These are phyloP conservation scores for Dryococelus australis DNA, from an alignment of 2,888 invertebrate species.

Conservation along the genomic window DNA sequence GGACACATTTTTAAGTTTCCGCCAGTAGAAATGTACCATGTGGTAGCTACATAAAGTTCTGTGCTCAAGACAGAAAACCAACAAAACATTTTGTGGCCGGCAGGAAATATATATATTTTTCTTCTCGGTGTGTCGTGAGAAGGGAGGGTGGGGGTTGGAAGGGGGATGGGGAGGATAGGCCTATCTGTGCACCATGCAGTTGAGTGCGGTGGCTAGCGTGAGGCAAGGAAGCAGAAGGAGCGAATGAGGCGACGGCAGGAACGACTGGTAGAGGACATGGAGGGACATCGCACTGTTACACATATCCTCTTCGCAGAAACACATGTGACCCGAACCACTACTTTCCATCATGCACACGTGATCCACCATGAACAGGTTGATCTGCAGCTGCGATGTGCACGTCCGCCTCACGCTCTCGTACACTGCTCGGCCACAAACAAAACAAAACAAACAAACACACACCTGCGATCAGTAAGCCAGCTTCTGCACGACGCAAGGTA, in stretches of 20 bases:
- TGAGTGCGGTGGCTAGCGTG: conserved; percentile 40
- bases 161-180: not conserved
- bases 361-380: conserved; percentile 97
- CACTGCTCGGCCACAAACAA: conserved; percentile 62
- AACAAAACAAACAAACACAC: not conserved
- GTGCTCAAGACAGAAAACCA: too few species aligned
- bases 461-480: too few species aligned
- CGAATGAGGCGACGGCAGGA: conserved; percentile 33
- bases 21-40: too few species aligned
- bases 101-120: too few species aligned
- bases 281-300: conserved; percentile 71
- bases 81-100: too few species aligned
- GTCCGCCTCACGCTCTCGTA: conserved; percentile 91
- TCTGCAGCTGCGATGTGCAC: conserved; percentile 92
- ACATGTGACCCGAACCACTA: conserved; percentile 97
- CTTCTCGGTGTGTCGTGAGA: too few species aligned
- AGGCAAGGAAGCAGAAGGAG: conserved; percentile 32
- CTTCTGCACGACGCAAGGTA: too few species aligned
- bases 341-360: conserved; percentile 99
- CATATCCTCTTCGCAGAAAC: conserved; percentile 97
- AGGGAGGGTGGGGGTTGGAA: not conserved
- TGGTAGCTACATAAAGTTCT: too few species aligned
- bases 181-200: conserved; percentile 46
- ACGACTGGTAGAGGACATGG: conserved; percentile 19
- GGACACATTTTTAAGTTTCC: too few species aligned